Percentiles rank a stretch among this genome's conserved stretches.
Conservation (phyloP, 2,113 vertebrate genomes). For the Pipa parva region DNA sequence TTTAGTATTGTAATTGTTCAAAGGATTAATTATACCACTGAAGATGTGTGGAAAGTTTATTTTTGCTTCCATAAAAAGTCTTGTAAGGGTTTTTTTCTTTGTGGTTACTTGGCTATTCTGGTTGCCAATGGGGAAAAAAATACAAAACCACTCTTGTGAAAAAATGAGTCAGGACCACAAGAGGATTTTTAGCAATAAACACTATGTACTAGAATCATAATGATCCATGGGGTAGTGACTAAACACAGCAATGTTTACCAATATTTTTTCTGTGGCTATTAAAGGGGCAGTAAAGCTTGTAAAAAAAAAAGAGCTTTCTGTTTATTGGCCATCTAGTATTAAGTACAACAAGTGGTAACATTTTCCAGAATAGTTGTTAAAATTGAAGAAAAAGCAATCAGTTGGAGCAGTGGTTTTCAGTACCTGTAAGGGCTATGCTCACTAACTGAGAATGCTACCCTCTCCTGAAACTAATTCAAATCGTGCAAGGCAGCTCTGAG, state of each 20-base stretch:
- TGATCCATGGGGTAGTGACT: neutral
- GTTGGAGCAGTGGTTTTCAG: no score
- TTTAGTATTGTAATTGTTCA: conserved; percentile 28
- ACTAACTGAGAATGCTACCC: no score
- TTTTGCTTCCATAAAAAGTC: conserved; percentile 33
- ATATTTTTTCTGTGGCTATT: no score
- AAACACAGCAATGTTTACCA: neutral
- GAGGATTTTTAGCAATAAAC: conserved; percentile 14
- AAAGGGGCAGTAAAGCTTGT: no score
- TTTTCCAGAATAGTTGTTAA: no score
- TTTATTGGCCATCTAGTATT: no score
- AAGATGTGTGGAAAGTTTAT: conserved; percentile 31
- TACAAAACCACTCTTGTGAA: conserved; percentile 28
- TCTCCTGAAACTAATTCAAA: no score
- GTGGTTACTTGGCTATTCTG: conserved; percentile 22
- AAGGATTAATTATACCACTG: conserved; percentile 34
- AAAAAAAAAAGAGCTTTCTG: no score
- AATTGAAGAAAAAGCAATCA: no score
- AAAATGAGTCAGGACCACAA: conserved; percentile 8
- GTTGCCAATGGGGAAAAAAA: conserved; percentile 20
- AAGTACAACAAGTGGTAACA: no score
- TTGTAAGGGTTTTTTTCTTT: conserved; percentile 34
- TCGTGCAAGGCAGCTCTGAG: no score
- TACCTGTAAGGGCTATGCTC: no score
- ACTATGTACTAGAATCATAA: conserved; percentile 1